Base-by-base conservation (phyloP, 2,113 vertebrate species). In the Gasterosteus nipponicus region DNA sequence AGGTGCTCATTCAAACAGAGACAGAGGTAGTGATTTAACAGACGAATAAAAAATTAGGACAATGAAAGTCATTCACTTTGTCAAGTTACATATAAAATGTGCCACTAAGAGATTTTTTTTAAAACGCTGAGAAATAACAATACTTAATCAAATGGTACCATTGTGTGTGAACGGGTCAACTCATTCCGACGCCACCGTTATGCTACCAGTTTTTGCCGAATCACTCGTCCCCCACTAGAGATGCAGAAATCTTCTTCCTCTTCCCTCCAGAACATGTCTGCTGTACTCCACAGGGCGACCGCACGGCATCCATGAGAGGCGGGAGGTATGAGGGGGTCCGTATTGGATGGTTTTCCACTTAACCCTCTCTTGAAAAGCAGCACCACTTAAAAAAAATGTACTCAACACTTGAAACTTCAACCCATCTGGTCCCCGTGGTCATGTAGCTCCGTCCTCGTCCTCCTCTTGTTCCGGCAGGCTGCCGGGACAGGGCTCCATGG, bases 401-500 rank as follows among this genome's bases (percentile, higher is more conserved):
- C 54, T 64, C 53, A 70, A 44, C 66, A 56, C 38, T 68, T n/a
- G 8, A 71, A 56, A 29, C 61, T 31, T 73, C 14, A 33, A 3
- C 38, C 41, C 58, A 15, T 31, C 31, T 47, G 9, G 6, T 64
- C 42, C 26, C 47, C n/a, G 5, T 66, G 68, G 39, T 80, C 62
- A 86, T 29, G 7, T 57, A 26, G 59, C 70, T 46, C 67, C 61
- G 1, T 86, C 77, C 4, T 90, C 86, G 0, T 93, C 91, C 12
- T 93, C 92, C 9, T 92, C 90, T 12, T 80, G 72, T 10, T 92
- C 91, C 0, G 85, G 72, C 73, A 94, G 86, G 82, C 77, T 92
- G 65, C 93, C 91, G 0, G 95, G 95, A 70, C 95, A 96, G 2
- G 95, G 95, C 87, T 96, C 95, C 95, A 96, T 96, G 83, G 95